Conservation (phyloP, 2,888 invertebrate species). For the Ormyrus nitidulus region DNA sequence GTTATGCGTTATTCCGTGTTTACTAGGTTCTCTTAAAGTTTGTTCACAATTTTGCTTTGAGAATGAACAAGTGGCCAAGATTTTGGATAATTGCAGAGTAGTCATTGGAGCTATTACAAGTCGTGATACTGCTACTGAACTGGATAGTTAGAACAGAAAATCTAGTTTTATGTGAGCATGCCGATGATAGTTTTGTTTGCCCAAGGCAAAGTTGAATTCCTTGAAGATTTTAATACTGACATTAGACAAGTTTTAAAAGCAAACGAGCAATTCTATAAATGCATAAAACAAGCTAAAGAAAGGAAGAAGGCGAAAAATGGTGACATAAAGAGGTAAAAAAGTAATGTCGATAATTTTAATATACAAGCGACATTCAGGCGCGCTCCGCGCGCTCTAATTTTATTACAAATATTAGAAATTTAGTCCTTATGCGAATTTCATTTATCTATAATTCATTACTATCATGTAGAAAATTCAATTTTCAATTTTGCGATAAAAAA, state of each 20-base stretch:
- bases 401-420: too few species aligned
- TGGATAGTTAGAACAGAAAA: slow-evolving; percentile 57
- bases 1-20: slow-evolving; percentile 75
- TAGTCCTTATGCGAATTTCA: too few species aligned
- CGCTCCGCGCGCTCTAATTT: too few species aligned
- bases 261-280: slow-evolving; percentile 79
- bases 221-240: slow-evolving; percentile 93
- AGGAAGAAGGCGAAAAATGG: slow-evolving; percentile 83
- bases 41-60: slow-evolving; percentile 75
- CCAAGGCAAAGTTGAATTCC: slow-evolving; percentile 94
- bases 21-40: slow-evolving; percentile 74
- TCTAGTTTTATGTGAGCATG: slow-evolving; percentile 77
- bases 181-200: slow-evolving; percentile 90
- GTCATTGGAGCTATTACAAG: slow-evolving; percentile 72
- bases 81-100: slow-evolving; percentile 73
- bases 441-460: too few species aligned
- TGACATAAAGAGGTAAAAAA: slow-evolving; percentile 76
- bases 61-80: slow-evolving; percentile 69
- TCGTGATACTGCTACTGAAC: slow-evolving; percentile 68
- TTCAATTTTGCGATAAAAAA: too few species aligned
- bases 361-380: too few species aligned
- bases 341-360: too few species aligned
- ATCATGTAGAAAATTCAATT: too few species aligned
- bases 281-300: slow-evolving; percentile 80
- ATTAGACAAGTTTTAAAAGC: slow-evolving; percentile 84